These are phyloP conservation scores for Leptothorax acervorum DNA, from an alignment of 2,888 invertebrate species.

Conservation along the genomic window DNA sequence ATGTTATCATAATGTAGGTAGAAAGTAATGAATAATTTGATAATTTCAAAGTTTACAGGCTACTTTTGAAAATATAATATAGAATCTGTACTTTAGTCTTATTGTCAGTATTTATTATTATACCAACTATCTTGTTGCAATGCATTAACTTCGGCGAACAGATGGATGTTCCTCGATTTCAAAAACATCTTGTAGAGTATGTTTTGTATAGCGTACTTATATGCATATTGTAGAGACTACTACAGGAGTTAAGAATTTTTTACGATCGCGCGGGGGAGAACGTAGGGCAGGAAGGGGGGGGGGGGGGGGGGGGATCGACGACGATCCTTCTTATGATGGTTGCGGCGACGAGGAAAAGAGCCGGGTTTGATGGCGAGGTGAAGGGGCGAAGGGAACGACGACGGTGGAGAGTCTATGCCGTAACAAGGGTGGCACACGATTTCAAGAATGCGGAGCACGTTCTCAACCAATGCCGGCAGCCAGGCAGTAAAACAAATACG, in stretches of 20 bases:
- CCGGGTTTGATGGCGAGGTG: slow-evolving; percentile 59
- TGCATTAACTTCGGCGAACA: not conserved
- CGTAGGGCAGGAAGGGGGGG: not conserved
- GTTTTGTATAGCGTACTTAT: not conserved
- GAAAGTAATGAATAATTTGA: not conserved
- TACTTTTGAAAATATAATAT: not conserved
- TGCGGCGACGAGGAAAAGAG: slow-evolving; percentile 63
- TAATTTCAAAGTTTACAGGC: not conserved
- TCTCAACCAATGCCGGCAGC: slow-evolving; percentile 85
- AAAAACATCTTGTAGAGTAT: not conserved
- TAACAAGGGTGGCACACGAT: slow-evolving; percentile 84
- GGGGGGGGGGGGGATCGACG: slow-evolving; percentile 49
- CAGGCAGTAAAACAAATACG: slow-evolving; percentile 86
- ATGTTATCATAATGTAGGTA: not conserved
- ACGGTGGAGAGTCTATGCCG: slow-evolving; percentile 73
- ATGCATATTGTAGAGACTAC: slow-evolving; percentile 66
- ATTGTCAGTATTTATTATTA: not conserved
- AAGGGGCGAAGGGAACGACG: slow-evolving; percentile 59
- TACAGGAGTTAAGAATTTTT: slow-evolving; percentile 82
- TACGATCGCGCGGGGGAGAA: slow-evolving; percentile 59
- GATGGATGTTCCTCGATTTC: not conserved
- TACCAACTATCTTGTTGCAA: not conserved
- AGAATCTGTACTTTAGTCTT: not conserved
- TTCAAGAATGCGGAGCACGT: slow-evolving; percentile 85
- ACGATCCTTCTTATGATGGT: slow-evolving; percentile 66